Conservation (phyloP, 2,797 vertebrate genomes). For the Acanthiza pusilla region DNA sequence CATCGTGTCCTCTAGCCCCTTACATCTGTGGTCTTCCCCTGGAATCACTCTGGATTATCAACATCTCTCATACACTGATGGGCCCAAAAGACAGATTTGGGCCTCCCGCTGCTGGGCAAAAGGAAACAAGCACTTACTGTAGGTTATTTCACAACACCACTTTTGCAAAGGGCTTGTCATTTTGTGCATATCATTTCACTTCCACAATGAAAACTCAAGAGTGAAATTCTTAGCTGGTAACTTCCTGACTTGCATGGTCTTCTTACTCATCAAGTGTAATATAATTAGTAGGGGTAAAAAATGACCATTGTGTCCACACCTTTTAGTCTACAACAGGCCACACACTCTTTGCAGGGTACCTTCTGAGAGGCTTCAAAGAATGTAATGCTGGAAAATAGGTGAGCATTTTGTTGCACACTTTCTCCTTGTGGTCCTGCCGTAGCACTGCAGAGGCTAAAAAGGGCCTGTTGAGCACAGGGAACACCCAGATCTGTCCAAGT, state of each 20-base stretch:
- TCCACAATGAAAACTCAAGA: not conserved
- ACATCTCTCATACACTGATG: not conserved
- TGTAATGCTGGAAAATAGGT: not conserved
- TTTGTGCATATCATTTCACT: not conserved
- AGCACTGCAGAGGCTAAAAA: not conserved
- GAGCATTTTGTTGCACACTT: not conserved
- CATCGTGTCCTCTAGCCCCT: too few relatives aligned
- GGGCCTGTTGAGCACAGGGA: not conserved
- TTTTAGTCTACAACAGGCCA: not conserved
- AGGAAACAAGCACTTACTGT: not conserved
- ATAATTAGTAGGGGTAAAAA: not conserved
- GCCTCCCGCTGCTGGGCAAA: not conserved
- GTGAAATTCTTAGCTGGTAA: not conserved
- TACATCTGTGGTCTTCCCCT: not conserved
- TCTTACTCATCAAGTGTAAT: not conserved
- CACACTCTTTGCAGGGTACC: not conserved
- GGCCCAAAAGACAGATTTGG: not conserved
- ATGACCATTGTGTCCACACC: accelerated
- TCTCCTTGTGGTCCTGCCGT: not conserved
- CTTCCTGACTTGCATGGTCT: not conserved
- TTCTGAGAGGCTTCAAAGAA: not conserved
- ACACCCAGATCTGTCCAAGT: not conserved
- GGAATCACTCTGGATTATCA: not conserved
- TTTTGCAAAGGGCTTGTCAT: not conserved
- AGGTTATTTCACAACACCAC: not conserved